Evolutionary conservation across 2,888 invertebrate genomes (phyloP).

Genomic region (Platerodrilus igneus): DNA sequence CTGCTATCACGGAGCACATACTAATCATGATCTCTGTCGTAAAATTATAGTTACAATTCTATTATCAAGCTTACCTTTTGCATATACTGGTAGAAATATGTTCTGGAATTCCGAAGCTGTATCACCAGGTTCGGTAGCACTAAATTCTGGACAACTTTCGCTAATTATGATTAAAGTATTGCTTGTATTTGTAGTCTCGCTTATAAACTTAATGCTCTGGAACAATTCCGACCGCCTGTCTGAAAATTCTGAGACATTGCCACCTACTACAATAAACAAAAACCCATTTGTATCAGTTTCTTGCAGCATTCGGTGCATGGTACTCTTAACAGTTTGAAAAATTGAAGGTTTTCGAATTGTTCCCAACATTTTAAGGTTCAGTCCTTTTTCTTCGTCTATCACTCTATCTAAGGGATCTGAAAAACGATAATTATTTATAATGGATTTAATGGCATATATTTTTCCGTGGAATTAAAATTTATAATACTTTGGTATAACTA

Average conservation of each 20-base stretch:
- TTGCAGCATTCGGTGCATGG: slow-evolving; percentile 1
- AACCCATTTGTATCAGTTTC: slow-evolving; percentile 2
- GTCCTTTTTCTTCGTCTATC: slow-evolving; percentile 12
- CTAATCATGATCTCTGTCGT: too few species aligned
- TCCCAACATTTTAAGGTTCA: slow-evolving; percentile 7
- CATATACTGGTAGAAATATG: too few species aligned
- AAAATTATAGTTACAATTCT: too few species aligned
- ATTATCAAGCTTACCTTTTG: too few species aligned
- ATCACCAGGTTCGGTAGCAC: not conserved
- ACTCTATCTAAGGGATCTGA: slow-evolving; percentile 12
- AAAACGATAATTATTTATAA: not conserved
- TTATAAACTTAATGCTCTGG: slow-evolving; percentile 11
- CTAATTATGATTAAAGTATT: slow-evolving; percentile 13
- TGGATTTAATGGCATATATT: too few species aligned
- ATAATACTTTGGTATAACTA: too few species aligned
- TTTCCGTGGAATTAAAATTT: too few species aligned
- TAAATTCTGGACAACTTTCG: slow-evolving; percentile 8
- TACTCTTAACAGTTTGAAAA: slow-evolving; percentile 9
- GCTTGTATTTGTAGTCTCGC: slow-evolving; percentile 7
- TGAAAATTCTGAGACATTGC: slow-evolving; percentile 4
- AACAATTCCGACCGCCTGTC: slow-evolving; percentile 12
- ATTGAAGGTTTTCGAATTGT: slow-evolving; percentile 7
- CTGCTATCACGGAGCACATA: too few species aligned
- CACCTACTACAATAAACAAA: slow-evolving; percentile 13
- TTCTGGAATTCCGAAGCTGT: too few species aligned